Conservation (phyloP, 1,140 invertebrate genomes). For the Caligus rogercresseyi region DNA sequence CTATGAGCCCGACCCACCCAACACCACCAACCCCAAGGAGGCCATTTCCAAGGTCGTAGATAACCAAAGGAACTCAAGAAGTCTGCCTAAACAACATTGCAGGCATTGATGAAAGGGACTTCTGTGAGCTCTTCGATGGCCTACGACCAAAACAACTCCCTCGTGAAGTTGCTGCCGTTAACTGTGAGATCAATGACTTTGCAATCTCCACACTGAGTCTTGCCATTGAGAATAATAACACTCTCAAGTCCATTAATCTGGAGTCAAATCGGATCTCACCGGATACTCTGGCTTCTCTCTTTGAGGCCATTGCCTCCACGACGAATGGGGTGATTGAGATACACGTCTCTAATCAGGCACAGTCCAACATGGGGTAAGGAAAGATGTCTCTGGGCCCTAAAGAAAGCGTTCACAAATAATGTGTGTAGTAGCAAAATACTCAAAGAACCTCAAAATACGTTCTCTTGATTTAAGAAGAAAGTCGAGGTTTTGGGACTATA, state of each 20-base stretch:
- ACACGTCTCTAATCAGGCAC: constrained; percentile 4
- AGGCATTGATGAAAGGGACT: constrained; percentile 5
- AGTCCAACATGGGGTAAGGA: constrained; percentile 18
- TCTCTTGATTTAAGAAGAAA: too few species aligned
- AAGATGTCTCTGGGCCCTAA: too few species aligned
- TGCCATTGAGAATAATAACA: constrained; percentile 15
- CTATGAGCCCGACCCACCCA: constrained; percentile 18
- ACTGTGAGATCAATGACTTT: constrained; percentile 20
- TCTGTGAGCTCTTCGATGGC: constrained; percentile 7
- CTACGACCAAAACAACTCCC: constrained; percentile 1
- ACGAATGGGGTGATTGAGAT: constrained; percentile 6
- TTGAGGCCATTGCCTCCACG: constrained; percentile 13
- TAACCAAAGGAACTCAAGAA: constrained; percentile 12
- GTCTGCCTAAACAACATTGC: constrained; percentile 11
- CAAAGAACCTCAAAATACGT: too few species aligned
- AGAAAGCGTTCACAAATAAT: too few species aligned
- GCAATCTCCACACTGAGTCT: constrained; percentile 13
- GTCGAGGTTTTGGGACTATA: too few species aligned
- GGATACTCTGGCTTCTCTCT: constrained; percentile 13
- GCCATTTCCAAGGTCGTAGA: constrained; percentile 3
- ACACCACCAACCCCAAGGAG: constrained; percentile 9
- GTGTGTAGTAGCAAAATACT: too few species aligned
- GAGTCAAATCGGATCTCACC: constrained; percentile 19
- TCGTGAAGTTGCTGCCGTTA: neutral
- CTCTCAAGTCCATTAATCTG: constrained; percentile 17